A percentile compares a stretch with the other conserved stretches of the same genome.
Evolutionary conservation across 2,888 invertebrate species (phyloP).

Genomic region (Scrobipalpa costella): DNA sequence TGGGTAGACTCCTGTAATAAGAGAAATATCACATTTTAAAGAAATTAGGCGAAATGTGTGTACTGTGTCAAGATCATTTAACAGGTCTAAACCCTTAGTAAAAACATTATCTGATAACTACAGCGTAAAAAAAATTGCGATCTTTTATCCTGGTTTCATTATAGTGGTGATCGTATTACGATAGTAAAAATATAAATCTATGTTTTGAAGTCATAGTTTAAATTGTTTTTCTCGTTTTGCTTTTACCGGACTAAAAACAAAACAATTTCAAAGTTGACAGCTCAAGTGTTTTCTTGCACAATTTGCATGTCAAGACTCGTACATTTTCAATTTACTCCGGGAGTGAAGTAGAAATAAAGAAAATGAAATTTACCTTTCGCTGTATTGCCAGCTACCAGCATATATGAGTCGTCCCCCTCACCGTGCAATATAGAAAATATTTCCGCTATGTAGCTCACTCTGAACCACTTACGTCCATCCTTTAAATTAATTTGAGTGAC

Average conservation of each 20-base stretch:
- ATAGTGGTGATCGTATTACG: too few relatives aligned
- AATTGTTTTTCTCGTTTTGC: constrained; percentile 77
- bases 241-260: neutral
- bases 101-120: too few relatives aligned
- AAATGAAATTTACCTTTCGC: constrained; percentile 76
- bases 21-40: too few relatives aligned
- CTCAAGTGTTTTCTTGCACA: neutral
- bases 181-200: too few relatives aligned
- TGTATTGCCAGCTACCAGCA: constrained; percentile 86
- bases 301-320: constrained; percentile 3
- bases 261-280: neutral
- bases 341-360: neutral
- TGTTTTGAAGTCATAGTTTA: too few relatives aligned
- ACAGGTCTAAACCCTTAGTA: too few relatives aligned
- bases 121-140: too few relatives aligned
- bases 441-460: constrained; percentile 66
- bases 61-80: too few relatives aligned
- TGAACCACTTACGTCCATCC: constrained; percentile 73
- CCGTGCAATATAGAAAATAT: constrained; percentile 66
- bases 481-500: constrained; percentile 44
- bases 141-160: too few relatives aligned
- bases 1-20: constrained; percentile 60
- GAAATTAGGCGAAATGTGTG: too few relatives aligned
- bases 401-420: constrained; percentile 67
- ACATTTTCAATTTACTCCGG: neutral